A percentile compares a stretch with the other conserved stretches of the same genome.
phyloP scores from a whole-genome alignment of 2,797 vertebrate species.

The Xyrichtys novacula region DNA sequence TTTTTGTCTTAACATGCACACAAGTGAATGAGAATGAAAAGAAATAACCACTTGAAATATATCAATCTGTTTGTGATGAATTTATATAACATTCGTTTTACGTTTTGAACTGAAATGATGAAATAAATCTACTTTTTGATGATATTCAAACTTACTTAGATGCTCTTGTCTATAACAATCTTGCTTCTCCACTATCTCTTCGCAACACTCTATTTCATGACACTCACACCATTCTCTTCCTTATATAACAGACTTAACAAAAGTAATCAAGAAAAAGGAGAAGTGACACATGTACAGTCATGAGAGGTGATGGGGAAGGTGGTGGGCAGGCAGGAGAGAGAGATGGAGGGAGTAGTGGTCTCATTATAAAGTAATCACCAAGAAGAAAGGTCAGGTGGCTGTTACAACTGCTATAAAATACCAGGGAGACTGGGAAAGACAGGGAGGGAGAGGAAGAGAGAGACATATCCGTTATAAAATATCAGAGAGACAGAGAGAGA shows the following conservation, averaged over 20 bases:
- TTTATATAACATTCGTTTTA: too few species aligned
- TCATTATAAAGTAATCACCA: slow-evolving; percentile 80
- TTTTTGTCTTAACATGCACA: background rate
- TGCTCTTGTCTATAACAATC: slow-evolving; percentile 4
- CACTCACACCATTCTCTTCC: background rate
- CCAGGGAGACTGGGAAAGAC: slow-evolving; percentile 37
- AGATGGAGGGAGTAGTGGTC: slow-evolving; percentile 65
- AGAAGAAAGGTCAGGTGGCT: slow-evolving; percentile 78
- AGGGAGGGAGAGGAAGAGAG: slow-evolving; percentile 1
- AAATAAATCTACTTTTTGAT: too few species aligned
- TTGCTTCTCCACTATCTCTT: background rate
- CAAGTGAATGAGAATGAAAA: background rate
- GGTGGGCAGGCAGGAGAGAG: slow-evolving; percentile 32
- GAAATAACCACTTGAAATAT: too few species aligned
- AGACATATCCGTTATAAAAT: slow-evolving; percentile 45
- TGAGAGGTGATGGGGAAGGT: slow-evolving; percentile 27
- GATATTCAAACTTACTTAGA: too few species aligned
- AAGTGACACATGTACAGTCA: slow-evolving; percentile 48
- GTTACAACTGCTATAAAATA: slow-evolving; percentile 77
- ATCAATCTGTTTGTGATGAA: too few species aligned
- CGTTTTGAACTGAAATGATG: too few species aligned
- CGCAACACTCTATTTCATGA: background rate
- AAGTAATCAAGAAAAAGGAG: slow-evolving; percentile 42
- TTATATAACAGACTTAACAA: slow-evolving; percentile 22
- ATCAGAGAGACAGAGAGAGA: slow-evolving; percentile 36